Evolutionary conservation across 1,140 invertebrate species (phyloP).

Genomic region (Apis florea): DNA sequence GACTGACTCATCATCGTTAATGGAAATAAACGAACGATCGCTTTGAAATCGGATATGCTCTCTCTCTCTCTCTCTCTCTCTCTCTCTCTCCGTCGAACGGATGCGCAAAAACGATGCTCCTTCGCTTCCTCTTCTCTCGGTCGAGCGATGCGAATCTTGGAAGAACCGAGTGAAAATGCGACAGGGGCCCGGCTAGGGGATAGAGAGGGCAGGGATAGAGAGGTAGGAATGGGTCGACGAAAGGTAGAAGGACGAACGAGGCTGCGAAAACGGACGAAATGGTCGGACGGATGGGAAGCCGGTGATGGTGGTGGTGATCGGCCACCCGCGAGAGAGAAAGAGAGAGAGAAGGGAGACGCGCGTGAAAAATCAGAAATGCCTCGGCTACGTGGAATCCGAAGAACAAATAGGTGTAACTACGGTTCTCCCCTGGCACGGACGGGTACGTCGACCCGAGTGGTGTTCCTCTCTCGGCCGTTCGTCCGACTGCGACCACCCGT

Average conservation of each 20-base stretch:
- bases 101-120: too few relatives aligned
- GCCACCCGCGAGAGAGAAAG: conserved; percentile 37
- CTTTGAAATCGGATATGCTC: background rate
- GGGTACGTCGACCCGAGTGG: conserved; percentile 20
- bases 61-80: too few relatives aligned
- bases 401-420: conserved; percentile 50
- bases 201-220: background rate
- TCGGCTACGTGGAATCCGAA: conserved; percentile 42
- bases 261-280: conserved; percentile 34
- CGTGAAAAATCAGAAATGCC: conserved; percentile 67
- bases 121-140: too few relatives aligned
- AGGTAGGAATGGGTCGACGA: background rate
- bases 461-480: conserved; percentile 14
- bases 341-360: conserved; percentile 5
- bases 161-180: too few relatives aligned
- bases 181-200: background rate
- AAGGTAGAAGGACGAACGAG: background rate
- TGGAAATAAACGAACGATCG: conserved; percentile 34
- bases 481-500: conserved; percentile 44
- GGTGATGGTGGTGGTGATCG: conserved; percentile 10
- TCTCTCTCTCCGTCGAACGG: background rate
- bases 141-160: too few relatives aligned
- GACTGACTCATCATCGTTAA: conserved; percentile 50
- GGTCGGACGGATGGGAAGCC: conserved; percentile 25
- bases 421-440: conserved; percentile 14